Base-by-base conservation (phyloP, 2,797 vertebrate genomes). In the Pipistrellus nathusii region DNA sequence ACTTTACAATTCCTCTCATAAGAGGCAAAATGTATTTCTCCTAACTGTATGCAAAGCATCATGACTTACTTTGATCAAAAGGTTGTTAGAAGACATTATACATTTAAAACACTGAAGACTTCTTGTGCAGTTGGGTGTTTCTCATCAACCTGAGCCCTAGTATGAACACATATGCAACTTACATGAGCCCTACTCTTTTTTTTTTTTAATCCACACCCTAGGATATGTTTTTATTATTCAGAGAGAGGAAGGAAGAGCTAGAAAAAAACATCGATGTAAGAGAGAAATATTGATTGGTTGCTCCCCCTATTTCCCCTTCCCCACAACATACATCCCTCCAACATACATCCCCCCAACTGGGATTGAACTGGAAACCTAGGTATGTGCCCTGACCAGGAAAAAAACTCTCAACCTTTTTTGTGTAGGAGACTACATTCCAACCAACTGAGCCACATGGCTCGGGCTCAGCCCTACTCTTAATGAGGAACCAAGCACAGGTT, bases 401-500 rank as follows among this genome's bases (percentile, higher is more conserved):
- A 21, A 8, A 32, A 8, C 46, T 30, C 4, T n/a, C 30, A 46
- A 53, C n/a, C 30, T 15, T 51, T 51, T 76, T 21, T 30, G 30
- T 76, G n/a, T 32, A n/a, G 9, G n/a, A 18, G n/a, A 11, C 4
- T 10, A n/a, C 11, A 1, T 18, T 21, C 30, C 8, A 76, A 32
- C 18, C 73, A 32, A 23, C 20, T 53, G 18, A 76, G 10, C 18
- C 73, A 76, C 20, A 6, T 20, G 27, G 30, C 30, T 11, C 32
- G 18, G 73, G n/a, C 48, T 78, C 75, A 88, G 55, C 41, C 38
- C 32, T 46, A 10, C 41, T 83, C 21, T 78, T 77, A 72, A 71
- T n/a, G 35, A 83, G 66, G 41, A 95, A 21, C 14, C 76, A 91
- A 89, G 46, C n/a, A 46, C 44, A 87, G 59, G 81, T 84, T 59